Conservation (phyloP, 2,888 invertebrate genomes). For the Gryllus longicercus region DNA sequence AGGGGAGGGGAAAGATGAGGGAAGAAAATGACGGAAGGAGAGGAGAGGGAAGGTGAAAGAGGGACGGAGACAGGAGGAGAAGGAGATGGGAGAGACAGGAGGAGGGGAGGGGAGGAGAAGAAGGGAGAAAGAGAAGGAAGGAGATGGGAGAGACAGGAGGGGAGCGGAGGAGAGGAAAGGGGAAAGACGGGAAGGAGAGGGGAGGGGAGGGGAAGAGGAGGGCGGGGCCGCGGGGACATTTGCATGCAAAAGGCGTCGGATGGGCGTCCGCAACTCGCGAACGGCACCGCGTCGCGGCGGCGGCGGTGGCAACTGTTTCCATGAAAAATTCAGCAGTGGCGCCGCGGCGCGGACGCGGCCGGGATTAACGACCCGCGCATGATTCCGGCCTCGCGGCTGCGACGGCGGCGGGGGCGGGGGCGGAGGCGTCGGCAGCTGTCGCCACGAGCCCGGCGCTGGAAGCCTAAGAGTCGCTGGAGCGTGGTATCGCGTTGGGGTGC, state of each 20-base stretch:
- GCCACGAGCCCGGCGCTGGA: too few relatives aligned
- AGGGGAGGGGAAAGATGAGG: background rate
- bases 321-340: constrained; percentile 8
- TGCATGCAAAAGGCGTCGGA: background rate
- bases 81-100: background rate
- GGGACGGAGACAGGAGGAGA: too few relatives aligned
- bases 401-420: background rate
- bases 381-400: background rate
- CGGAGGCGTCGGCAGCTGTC: too few relatives aligned
- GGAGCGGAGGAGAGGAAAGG: too few relatives aligned
- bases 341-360: background rate
- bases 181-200: background rate
- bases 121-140: background rate
- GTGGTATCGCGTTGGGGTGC: too few relatives aligned
- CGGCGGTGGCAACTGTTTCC: background rate
- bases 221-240: background rate
- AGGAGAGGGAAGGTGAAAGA: too few relatives aligned
- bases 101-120: background rate
- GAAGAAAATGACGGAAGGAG: background rate
- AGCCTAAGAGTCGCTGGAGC: too few relatives aligned
- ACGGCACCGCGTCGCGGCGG: background rate
- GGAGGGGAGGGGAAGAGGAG: background rate
- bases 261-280: background rate
- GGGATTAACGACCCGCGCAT: background rate
- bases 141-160: background rate